Base-by-base conservation (phyloP, 2,113 vertebrate species). In the Phodopus roborovskii region DNA sequence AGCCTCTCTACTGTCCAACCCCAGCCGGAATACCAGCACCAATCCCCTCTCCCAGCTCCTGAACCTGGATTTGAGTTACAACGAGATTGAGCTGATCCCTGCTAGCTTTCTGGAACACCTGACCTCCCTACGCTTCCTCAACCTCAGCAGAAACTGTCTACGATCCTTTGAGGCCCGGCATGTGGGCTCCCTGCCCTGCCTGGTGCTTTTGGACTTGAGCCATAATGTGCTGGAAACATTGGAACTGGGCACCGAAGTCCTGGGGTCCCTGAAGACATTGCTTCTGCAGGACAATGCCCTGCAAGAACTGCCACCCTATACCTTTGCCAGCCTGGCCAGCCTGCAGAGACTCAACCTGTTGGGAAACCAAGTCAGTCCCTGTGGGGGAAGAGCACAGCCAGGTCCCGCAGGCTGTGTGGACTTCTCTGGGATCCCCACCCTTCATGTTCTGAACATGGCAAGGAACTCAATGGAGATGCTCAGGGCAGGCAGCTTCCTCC, bases 111-210 rank as follows among this genome's bases (percentile, higher is more conserved):
- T 99, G 39, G 96, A 95, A 33, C 98, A 95, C 1, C 99, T 99
- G 98, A 50, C 86, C 9, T 98, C 98, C 5, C 98, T 99, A 26
- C 98, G 98, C 92, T 98, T 98, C 87, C 98, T 99, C 33, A 99
- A 99, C 94, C 98, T 99, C 73, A 99, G 99, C 60, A 98, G 98
- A 92, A 99, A 99, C 98, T 99, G 99, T 82, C 98, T 99, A 36
- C 95, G 92, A 50, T 93, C 94, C 0, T 99, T 99, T 79, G 71
- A 91, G 9, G 93, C 99, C 13, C 74, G 0, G 42, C n/a, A 39
- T 0, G 42, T 93, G 12, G 96, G 62, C 17, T 42, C 98, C 36
- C 92, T 99, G 74, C 97, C 97, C 75, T 98, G 96, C 3, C 92
- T 99, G 30, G 98, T 97, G 62, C 94, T 98, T 5, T 98, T 99